Evolutionary conservation across 2,888 invertebrate genomes (phyloP).

Genomic region (Zootermopsis nevadensis): DNA sequence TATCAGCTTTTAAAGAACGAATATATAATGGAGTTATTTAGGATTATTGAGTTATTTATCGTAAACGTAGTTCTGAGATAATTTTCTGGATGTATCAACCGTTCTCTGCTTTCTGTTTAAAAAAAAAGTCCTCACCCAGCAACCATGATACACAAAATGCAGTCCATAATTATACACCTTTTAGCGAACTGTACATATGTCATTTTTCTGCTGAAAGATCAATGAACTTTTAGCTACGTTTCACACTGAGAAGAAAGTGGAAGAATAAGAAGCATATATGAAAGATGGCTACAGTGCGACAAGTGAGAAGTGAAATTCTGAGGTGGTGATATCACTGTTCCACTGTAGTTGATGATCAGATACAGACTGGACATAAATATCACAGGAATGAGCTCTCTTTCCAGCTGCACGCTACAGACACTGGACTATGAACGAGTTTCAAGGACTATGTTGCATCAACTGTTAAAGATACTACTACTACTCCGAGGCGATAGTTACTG

Average conservation of each 20-base stretch:
- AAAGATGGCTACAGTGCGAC: not conserved
- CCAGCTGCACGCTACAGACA: no score
- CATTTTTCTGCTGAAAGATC: slow-evolving; percentile 1
- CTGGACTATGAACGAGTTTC: no score
- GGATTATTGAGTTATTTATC: no score
- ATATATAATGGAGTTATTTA: no score
- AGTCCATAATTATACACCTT: not conserved
- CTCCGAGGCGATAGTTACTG: no score
- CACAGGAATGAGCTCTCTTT: no score
- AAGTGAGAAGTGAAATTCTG: slow-evolving; percentile 25
- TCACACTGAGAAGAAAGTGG: slow-evolving; percentile 38
- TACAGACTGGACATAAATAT: not conserved
- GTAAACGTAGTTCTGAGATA: no score
- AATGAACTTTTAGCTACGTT: slow-evolving; percentile 33
- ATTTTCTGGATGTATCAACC: no score
- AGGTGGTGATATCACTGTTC: not conserved
- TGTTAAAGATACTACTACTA: no score
- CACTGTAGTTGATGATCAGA: not conserved
- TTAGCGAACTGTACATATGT: not conserved
- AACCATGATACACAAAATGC: not conserved
- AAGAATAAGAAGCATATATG: not conserved
- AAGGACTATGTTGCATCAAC: no score
- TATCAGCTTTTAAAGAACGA: no score
- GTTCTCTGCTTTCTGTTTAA: no score
- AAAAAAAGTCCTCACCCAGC: not conserved